Conservation (phyloP, 1,140 invertebrate genomes). For the Steinernema feltiae region DNA sequence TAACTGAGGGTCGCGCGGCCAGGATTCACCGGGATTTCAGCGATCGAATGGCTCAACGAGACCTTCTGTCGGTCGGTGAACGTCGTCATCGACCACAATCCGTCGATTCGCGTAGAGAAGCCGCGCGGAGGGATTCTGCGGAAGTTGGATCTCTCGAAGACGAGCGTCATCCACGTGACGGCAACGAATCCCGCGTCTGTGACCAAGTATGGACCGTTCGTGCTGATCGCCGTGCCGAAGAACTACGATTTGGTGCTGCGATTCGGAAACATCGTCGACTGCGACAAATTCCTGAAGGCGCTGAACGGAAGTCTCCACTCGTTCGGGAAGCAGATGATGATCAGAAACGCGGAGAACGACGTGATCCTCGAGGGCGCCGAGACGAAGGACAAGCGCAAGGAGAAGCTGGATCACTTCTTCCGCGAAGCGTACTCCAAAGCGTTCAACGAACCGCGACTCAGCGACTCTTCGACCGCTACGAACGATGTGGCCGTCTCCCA, state of each 20-base stretch:
- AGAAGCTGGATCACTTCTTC: constrained; percentile 93
- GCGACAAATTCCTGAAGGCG: constrained; percentile 73
- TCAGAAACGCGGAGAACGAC: constrained; percentile 63
- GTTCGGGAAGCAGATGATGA: background rate
- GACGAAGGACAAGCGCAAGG: constrained; percentile 86
- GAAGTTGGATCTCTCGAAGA: constrained; percentile 65
- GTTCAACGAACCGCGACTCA: constrained; percentile 46
- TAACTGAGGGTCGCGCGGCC: constrained; percentile 60
- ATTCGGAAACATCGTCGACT: constrained; percentile 73
- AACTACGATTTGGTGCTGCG: constrained; percentile 89
- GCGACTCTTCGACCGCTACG: constrained; percentile 30
- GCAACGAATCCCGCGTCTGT: constrained; percentile 68
- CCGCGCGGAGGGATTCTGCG: constrained; percentile 63
- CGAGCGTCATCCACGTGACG: constrained; percentile 70
- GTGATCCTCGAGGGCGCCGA: constrained; percentile 85
- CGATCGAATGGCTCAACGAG: constrained; percentile 81
- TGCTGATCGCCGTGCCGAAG: constrained; percentile 76
- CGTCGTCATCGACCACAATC: constrained; percentile 72
- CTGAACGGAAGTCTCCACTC: constrained; percentile 18
- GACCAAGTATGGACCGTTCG: constrained; percentile 71
- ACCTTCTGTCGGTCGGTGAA: constrained; percentile 83
- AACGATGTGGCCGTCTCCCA: constrained; percentile 41
- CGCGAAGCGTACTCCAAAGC: constrained; percentile 81
- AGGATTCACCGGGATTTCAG: constrained; percentile 29
- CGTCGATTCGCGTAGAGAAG: constrained; percentile 80